These are phyloP conservation scores for Thereva nobilitata DNA, from an alignment of 2,888 invertebrate genomes.

Conservation along the genomic window DNA sequence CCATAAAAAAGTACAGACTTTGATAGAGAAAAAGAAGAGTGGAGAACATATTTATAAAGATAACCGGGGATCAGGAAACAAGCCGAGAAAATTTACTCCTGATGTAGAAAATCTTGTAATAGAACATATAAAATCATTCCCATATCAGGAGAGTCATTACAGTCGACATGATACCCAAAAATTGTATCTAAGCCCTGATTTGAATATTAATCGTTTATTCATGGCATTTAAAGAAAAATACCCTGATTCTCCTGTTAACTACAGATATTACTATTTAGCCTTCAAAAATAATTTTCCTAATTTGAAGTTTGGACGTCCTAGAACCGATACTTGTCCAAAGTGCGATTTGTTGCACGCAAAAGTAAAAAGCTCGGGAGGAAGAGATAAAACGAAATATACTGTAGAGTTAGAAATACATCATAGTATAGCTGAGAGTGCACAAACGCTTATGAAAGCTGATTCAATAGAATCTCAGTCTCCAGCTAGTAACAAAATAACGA, in stretches of 20 bases:
- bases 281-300: conserved; percentile 12
- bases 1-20: conserved; percentile 34
- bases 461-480: too few relatives aligned
- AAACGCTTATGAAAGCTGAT: too few relatives aligned
- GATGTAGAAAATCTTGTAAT: conserved; percentile 15
- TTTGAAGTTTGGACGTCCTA: conserved; percentile 18
- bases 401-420: neutral
- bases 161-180: conserved; percentile 7
- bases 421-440: too few relatives aligned
- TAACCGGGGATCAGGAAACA: conserved; percentile 22
- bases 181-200: conserved; percentile 13
- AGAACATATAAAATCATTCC: too few relatives aligned
- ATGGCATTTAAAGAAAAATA: conserved; percentile 35
- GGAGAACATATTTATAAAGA: conserved; percentile 13
- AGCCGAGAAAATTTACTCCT: conserved; percentile 25
- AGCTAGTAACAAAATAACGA: too few relatives aligned
- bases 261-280: conserved; percentile 19
- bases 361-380: neutral
- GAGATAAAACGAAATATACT: conserved; percentile 10
- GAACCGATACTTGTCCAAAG: conserved; percentile 13
- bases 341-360: conserved; percentile 14
- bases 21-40: conserved; percentile 32
- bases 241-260: conserved; percentile 35
- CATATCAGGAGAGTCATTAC: conserved; percentile 14
- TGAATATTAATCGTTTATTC: too few relatives aligned